Conservation (phyloP, 2,888 invertebrate species). For the Tromatobia lineatoria region DNA sequence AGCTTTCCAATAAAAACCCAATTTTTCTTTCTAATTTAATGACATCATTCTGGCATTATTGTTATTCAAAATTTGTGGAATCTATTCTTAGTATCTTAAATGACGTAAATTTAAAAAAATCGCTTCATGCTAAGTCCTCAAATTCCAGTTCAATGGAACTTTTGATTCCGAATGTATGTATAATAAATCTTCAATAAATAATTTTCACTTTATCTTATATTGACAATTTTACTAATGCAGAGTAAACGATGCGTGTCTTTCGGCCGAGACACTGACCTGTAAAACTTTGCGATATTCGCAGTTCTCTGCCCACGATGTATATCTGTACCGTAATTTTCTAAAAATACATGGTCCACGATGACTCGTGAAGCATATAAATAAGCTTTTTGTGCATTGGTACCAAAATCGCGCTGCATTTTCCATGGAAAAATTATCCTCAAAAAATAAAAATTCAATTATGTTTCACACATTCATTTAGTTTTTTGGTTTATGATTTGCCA, state of each 20-base stretch:
- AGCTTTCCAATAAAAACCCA: too few species aligned
- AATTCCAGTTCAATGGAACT: neutral
- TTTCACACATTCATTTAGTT: neutral
- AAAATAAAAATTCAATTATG: too few species aligned
- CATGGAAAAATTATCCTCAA: too few species aligned
- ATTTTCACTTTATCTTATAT: neutral
- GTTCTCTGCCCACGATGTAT: constrained; percentile 42
- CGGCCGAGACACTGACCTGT: constrained; percentile 42
- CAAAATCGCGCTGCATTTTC: too few species aligned
- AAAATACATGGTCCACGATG: constrained; percentile 66
- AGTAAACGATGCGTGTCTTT: neutral
- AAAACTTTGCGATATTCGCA: constrained; percentile 48
- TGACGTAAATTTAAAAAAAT: too few species aligned
- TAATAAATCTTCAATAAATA: neutral
- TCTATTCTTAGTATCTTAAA: too few species aligned
- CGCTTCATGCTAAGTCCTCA: neutral
- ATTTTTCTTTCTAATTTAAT: too few species aligned
- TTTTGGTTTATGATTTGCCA: constrained; percentile 40
- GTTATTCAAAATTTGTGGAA: too few species aligned
- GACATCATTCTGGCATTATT: too few species aligned
- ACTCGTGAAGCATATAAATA: constrained; percentile 69
- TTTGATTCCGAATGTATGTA: too few species aligned
- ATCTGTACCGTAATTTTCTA: constrained; percentile 61
- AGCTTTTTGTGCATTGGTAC: constrained; percentile 58
- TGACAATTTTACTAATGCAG: neutral